These are phyloP conservation scores for Gymnocypris eckloni DNA, from an alignment of 2,797 vertebrate species.

Conservation along the genomic window DNA sequence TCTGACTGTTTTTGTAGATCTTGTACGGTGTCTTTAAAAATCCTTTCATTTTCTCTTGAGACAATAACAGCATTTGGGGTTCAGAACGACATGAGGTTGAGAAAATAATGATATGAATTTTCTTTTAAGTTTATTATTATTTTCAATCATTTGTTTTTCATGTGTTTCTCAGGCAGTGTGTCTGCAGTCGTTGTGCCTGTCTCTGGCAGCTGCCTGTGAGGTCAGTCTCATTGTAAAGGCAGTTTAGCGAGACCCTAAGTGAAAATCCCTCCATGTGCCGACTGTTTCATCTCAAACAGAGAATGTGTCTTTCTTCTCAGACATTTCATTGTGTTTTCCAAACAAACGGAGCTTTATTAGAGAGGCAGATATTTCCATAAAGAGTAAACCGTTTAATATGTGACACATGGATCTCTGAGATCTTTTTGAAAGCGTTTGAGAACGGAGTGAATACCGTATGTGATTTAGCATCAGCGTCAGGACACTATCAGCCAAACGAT, in stretches of 20 bases:
- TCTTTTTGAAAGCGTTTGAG: background rate
- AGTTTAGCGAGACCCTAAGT: background rate
- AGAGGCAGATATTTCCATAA: background rate
- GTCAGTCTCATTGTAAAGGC: background rate
- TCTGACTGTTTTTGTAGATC: background rate
- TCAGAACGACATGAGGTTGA: background rate
- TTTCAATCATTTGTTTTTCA: background rate
- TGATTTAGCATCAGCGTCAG: background rate
- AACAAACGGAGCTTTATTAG: background rate
- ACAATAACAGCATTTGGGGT: background rate
- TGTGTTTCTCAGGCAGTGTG: background rate
- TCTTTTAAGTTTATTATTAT: background rate
- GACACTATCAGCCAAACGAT: slow-evolving; percentile 9
- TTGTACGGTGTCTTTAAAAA: background rate
- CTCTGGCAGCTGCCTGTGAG: background rate
- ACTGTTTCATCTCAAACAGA: background rate
- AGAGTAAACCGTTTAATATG: background rate
- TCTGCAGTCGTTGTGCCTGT: background rate
- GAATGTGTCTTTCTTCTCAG: background rate
- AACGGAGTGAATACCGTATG: background rate
- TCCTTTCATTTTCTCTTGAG: background rate
- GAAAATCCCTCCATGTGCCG: background rate
- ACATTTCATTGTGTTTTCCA: background rate
- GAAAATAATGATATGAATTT: background rate
- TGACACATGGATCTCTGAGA: background rate